Percentiles rank a stretch among this genome's conserved stretches.
Evolutionary conservation across 2,797 vertebrate genomes (phyloP).

Genomic region (Dermochelys coriacea): DNA sequence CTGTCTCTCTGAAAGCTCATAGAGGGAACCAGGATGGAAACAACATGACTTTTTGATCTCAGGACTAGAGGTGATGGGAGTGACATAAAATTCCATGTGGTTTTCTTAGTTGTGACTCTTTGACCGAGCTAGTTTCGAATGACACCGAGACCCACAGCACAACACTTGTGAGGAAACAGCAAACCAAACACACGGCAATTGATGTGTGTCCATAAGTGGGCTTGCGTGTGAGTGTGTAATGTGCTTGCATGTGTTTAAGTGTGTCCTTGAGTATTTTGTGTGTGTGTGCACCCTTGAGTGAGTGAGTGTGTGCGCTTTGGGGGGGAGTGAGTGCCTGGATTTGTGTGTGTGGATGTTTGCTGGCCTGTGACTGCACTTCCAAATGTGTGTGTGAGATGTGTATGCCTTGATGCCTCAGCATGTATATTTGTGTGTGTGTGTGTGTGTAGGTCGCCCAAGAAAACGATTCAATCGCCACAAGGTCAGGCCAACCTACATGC

Average conservation of each 20-base stretch:
- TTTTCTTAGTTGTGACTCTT: neutral
- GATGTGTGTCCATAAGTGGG: neutral
- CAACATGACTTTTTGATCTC: neutral
- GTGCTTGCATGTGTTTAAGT: neutral
- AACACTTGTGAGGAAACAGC: neutral
- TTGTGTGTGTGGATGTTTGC: neutral
- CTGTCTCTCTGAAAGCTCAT: neutral
- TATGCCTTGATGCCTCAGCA: neutral
- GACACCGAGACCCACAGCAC: neutral
- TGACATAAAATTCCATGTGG: neutral
- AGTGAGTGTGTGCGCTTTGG: neutral
- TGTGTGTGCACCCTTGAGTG: neutral
- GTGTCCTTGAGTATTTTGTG: neutral
- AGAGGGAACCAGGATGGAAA: neutral
- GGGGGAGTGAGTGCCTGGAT: neutral
- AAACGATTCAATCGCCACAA: too few species aligned
- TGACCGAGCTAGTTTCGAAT: neutral
- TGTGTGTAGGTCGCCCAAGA: too few species aligned
- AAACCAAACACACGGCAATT: neutral
- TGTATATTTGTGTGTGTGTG: too few species aligned
- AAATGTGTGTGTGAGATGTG: neutral
- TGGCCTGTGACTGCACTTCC: neutral
- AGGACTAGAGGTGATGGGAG: neutral
- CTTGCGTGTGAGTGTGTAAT: neutral
- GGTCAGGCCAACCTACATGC: too few species aligned